phyloP scores from a whole-genome alignment of 2,113 vertebrate species.

The Lepus europaeus region DNA sequence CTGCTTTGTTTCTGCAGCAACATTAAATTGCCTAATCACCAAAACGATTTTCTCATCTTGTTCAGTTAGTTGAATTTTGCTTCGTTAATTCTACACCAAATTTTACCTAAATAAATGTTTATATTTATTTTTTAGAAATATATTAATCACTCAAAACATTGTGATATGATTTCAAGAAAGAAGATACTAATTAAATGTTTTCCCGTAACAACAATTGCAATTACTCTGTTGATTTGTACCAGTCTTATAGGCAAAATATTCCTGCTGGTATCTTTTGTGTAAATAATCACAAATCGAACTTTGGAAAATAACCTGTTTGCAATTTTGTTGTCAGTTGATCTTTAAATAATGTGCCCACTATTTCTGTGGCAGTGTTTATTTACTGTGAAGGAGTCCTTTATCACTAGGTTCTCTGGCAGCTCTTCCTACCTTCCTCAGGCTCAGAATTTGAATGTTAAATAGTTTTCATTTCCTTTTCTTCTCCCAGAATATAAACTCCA shows the following conservation, averaged over 20 bases:
- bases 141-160: conserved; percentile 4
- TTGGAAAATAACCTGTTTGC: conserved; percentile 32
- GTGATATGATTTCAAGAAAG: conserved; percentile 42
- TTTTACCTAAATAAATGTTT: conserved; percentile 41
- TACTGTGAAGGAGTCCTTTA: neutral
- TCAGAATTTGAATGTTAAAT: conserved; percentile 44
- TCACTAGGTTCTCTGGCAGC: neutral
- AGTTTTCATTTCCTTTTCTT: conserved; percentile 16
- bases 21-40: conserved; percentile 48
- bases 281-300: conserved; percentile 48
- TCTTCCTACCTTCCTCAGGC: neutral
- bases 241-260: conserved; percentile 60
- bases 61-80: conserved; percentile 34
- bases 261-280: neutral
- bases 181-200: conserved; percentile 12
- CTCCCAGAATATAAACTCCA: conserved; percentile 43
- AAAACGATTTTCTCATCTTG: conserved; percentile 59
- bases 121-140: neutral
- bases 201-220: neutral
- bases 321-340: neutral
- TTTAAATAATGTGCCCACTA: neutral
- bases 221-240: conserved; percentile 35
- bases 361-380: neutral
- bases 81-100: conserved; percentile 41
- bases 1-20: conserved; percentile 58